phyloP scores from a whole-genome alignment of 2,888 invertebrate genomes.

The Papilio demoleus region DNA sequence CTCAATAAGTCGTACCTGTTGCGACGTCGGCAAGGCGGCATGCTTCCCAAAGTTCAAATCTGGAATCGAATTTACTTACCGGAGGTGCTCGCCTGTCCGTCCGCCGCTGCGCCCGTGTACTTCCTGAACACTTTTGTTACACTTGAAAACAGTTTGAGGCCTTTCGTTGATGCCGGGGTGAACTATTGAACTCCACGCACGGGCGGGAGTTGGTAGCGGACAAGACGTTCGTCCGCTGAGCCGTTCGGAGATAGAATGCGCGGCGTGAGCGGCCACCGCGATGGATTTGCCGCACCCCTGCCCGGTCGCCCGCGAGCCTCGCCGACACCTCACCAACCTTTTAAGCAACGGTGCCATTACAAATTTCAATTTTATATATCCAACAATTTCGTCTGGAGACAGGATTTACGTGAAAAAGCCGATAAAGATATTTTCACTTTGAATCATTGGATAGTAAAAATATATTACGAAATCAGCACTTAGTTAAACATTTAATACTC shows the following conservation, averaged over 20 bases:
- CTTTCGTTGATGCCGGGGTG: slow-evolving; percentile 54
- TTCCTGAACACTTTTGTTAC: slow-evolving; percentile 64
- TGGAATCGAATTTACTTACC: slow-evolving; percentile 61
- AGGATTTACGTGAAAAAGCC: background rate
- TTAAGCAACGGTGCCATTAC: slow-evolving; percentile 21
- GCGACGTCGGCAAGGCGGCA: slow-evolving; percentile 67
- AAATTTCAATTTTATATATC: slow-evolving; percentile 33
- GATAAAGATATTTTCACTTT: background rate
- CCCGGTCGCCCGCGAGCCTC: slow-evolving; percentile 48
- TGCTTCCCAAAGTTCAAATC: slow-evolving; percentile 69
- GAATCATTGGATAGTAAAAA: background rate
- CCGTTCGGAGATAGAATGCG: slow-evolving; percentile 59
- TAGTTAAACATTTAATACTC: too few relatives aligned
- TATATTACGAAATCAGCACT: too few relatives aligned
- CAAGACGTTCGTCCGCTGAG: slow-evolving; percentile 56
- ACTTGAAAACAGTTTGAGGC: slow-evolving; percentile 69
- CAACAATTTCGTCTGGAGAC: background rate
- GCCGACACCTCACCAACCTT: slow-evolving; percentile 51
- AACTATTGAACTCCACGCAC: slow-evolving; percentile 62
- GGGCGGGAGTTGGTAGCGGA: slow-evolving; percentile 51
- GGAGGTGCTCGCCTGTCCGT: slow-evolving; percentile 56
- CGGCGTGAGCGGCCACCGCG: slow-evolving; percentile 32
- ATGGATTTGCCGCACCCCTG: slow-evolving; percentile 43
- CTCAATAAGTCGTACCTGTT: slow-evolving; percentile 76
- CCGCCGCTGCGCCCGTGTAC: slow-evolving; percentile 57